Conservation (phyloP, 2,888 invertebrate species). For the Drosophila pegasa region DNA sequence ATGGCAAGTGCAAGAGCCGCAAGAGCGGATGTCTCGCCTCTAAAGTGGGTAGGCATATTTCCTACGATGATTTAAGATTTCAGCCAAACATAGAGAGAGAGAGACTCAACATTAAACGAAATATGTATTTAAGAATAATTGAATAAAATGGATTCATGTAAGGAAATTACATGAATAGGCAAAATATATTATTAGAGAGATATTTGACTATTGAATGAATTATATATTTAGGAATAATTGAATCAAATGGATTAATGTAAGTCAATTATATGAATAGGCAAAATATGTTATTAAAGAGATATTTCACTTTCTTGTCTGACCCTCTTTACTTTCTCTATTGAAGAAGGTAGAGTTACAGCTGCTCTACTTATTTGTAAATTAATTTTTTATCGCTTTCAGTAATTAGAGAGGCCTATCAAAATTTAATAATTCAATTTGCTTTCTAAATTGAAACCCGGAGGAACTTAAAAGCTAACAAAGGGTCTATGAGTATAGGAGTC, state of each 20-base stretch:
- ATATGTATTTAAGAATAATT: neutral
- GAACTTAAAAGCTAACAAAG: neutral
- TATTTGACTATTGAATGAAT: no score
- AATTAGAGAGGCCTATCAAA: neutral
- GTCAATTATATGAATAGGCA: neutral
- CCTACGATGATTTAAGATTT: conserved; percentile 18
- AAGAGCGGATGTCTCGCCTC: conserved; percentile 3
- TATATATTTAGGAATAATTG: neutral
- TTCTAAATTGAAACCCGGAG: neutral
- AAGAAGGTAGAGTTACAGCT: neutral
- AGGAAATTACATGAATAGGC: neutral
- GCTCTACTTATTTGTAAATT: neutral
- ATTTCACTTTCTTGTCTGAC: neutral
- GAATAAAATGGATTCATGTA: neutral
- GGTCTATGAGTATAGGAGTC: neutral
- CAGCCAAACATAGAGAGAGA: conserved; percentile 1
- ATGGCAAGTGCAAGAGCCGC: conserved; percentile 21
- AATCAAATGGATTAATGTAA: neutral
- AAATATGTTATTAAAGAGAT: neutral
- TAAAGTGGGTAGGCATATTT: conserved; percentile 9
- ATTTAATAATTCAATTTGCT: neutral
- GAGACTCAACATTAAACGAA: no score
- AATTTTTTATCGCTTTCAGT: neutral
- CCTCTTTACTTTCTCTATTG: neutral
- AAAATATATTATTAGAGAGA: neutral